Conservation (phyloP, 1,140 invertebrate genomes). For the Lasaia peninsularis region DNA sequence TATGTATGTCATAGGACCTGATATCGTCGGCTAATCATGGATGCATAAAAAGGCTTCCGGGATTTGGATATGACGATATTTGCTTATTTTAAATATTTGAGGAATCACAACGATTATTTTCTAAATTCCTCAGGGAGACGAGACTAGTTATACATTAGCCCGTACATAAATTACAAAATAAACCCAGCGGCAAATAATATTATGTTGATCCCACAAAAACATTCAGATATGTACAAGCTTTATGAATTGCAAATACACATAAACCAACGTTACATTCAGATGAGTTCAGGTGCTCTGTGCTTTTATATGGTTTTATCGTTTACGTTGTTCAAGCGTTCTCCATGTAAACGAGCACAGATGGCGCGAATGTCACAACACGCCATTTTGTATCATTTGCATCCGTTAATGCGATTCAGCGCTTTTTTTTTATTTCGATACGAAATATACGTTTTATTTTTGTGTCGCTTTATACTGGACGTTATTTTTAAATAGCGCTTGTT, state of each 20-base stretch:
- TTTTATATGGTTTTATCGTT: conserved; percentile 10
- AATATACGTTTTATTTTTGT: conserved; percentile 16
- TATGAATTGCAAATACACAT: conserved; percentile 10
- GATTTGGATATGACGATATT: too few species aligned
- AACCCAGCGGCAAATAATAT: not conserved
- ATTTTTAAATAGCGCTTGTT: not conserved
- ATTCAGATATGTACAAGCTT: conserved; percentile 8
- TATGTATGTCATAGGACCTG: too few species aligned
- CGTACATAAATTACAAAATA: not conserved
- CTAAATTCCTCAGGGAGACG: too few species aligned
- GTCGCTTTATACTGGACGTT: not conserved
- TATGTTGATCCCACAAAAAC: conserved; percentile 8
- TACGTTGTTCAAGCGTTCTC: conserved; percentile 8
- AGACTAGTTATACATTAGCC: not conserved
- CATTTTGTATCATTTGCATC: conserved; percentile 30
- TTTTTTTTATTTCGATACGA: conserved; percentile 26
- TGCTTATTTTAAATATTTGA: too few species aligned
- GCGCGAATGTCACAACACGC: conserved; percentile 17
- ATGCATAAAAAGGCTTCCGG: too few species aligned
- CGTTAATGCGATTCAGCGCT: conserved; percentile 24
- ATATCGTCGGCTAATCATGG: too few species aligned
- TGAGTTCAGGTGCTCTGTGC: conserved; percentile 6
- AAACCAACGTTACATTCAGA: conserved; percentile 7
- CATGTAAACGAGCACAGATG: conserved; percentile 20
- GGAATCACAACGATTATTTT: too few species aligned